A percentile compares a stretch with the other conserved stretches of the same genome.
These are phyloP conservation scores for Ctenomys sociabilis DNA, from an alignment of 2,113 vertebrate genomes.

Conservation along the genomic window DNA sequence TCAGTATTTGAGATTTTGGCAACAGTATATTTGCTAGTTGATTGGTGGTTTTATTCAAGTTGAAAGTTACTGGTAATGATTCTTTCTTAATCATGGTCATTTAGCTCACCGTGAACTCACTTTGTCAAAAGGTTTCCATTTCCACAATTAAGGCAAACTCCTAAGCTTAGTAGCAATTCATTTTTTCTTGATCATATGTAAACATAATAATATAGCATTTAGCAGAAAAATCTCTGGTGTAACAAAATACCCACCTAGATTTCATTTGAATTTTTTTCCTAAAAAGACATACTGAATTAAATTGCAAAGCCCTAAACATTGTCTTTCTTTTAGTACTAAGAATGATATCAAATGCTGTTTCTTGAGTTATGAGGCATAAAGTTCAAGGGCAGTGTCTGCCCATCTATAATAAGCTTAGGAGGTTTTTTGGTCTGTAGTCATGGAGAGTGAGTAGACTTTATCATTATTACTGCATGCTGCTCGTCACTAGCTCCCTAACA, in stretches of 20 bases:
- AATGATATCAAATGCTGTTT: background rate
- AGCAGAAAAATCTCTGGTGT: background rate
- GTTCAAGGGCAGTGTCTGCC: background rate
- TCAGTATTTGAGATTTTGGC: background rate
- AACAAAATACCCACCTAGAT: background rate
- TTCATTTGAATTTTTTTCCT: background rate
- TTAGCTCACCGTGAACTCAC: background rate
- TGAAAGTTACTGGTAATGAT: background rate
- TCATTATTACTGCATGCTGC: background rate
- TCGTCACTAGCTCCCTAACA: background rate
- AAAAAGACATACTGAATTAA: background rate
- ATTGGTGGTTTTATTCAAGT: background rate
- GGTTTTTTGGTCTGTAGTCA: background rate
- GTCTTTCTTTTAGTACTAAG: background rate
- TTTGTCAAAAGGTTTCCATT: constrained; percentile 18
- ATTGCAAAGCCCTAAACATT: background rate
- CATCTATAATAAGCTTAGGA: background rate
- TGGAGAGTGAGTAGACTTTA: too few species aligned
- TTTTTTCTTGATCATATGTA: background rate
- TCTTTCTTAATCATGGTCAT: background rate
- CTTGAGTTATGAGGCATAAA: background rate
- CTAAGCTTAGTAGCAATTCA: background rate
- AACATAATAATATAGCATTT: background rate
- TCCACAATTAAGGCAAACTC: background rate
- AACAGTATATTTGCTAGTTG: background rate